Evolutionary conservation across 2,888 invertebrate genomes (phyloP), one percentile per base, ranked within the genome.

Genomic region (Amblyjoppa proteus): DNA sequence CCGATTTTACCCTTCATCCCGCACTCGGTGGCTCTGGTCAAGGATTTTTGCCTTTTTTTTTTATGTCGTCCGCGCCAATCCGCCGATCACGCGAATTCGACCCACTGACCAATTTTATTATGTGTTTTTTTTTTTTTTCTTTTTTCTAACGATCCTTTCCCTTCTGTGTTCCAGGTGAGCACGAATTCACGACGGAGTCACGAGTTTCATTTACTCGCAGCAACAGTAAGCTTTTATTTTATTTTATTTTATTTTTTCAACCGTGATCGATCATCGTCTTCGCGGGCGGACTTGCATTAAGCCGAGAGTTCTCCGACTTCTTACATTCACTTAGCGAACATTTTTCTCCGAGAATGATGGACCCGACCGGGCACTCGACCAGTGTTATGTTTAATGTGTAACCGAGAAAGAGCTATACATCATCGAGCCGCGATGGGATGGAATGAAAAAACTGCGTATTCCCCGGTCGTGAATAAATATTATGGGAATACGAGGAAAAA

Each of bases 181-280:
- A 51, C 73, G 64, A 41, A 61, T 56, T 58, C 56, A 11, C 56
- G 16, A 41, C 16, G 56, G 68, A 16, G 38, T 41, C 13, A 34
- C 13, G 16, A 45, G 28, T 25, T 69, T 56, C 11, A 11, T 68
- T 34, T 4, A 51, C 25, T 79, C 34, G 68, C 58, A 75, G n/a
- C 56, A 11, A 7, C 31, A 69, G 38, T 25, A n/a, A 45, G 53
- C 53, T 7, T 28, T 61, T 61, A 20, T 20, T 20, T 20, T 20
- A 20, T 20, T 20, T 20, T 20, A 20, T 20, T 20, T 20, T 20
- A 20, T 45, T 64, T 64, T 20, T 53, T 38, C 41, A 31, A n/a
- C 75, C 56, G 61, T 66, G 51, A 85, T 85, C 76, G 75, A 85
- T 85, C 81, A 82, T 79, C 51, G 58, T 68, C 71, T 75, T 66